Conservation (phyloP, 2,888 invertebrate species). For the Scaeva pyrastri region DNA sequence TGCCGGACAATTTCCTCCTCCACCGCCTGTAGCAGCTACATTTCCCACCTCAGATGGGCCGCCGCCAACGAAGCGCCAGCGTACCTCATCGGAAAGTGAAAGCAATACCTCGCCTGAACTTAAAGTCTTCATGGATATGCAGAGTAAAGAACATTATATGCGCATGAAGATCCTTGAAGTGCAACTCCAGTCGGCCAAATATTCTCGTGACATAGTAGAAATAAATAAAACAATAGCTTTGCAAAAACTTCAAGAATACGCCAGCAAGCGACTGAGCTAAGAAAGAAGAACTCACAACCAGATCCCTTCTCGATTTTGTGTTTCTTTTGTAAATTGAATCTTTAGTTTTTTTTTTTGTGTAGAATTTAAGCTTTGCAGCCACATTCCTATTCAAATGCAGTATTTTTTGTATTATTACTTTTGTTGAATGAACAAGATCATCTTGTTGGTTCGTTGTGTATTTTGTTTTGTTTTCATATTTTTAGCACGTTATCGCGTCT, state of each 20-base stretch:
- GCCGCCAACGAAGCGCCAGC: slow-evolving; percentile 79
- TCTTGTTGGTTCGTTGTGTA: slow-evolving; percentile 36
- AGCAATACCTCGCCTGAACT: slow-evolving; percentile 78
- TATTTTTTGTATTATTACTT: slow-evolving; percentile 60
- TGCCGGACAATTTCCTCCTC: slow-evolving; percentile 81
- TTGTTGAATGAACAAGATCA: slow-evolving; percentile 24
- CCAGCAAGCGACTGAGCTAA: slow-evolving; percentile 81
- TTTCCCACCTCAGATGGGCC: slow-evolving; percentile 79
- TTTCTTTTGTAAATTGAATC: slow-evolving; percentile 57
- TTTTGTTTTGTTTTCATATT: slow-evolving; percentile 62
- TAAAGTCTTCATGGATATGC: slow-evolving; percentile 83
- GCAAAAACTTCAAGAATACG: slow-evolving; percentile 85
- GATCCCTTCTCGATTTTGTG: not conserved
- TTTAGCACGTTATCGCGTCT: slow-evolving; percentile 65
- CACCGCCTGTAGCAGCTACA: slow-evolving; percentile 81
- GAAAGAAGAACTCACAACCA: slow-evolving; percentile 51
- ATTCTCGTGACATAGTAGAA: slow-evolving; percentile 86
- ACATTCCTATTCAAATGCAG: slow-evolving; percentile 75
- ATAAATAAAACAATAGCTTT: slow-evolving; percentile 87
- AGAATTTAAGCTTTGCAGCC: slow-evolving; percentile 70
- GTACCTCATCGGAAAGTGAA: slow-evolving; percentile 79
- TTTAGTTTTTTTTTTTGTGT: slow-evolving; percentile 49
- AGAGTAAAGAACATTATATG: slow-evolving; percentile 83
- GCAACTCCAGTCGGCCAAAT: slow-evolving; percentile 84
- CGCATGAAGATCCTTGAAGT: slow-evolving; percentile 84